Base-by-base conservation (phyloP, 2,888 invertebrate species). In the Diadromus collaris region DNA sequence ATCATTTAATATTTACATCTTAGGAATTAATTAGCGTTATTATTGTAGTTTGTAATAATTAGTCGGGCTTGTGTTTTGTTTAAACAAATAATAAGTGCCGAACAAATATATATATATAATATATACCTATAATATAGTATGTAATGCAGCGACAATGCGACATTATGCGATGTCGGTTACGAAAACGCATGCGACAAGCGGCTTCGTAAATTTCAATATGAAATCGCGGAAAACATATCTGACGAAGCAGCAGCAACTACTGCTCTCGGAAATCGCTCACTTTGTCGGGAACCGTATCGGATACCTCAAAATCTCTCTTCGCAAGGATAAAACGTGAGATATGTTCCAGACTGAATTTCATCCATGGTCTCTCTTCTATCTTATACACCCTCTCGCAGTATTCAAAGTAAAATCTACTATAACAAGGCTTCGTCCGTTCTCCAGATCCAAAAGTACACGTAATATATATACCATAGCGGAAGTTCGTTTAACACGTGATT, bases 171-270 rank as follows among this genome's bases (percentile, higher is more conserved):
- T 56, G 19, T n/a, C 41, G 9, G 44, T 61, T 38, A 34, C 38
- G 54, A 34, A 46, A 71, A 71, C 69, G 69, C 63, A 67, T 27
- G 44, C 6, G 29, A 67, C 29, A 60, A 56, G 7, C 56, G 38
- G 29, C 32, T 71, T 75, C 78, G 48, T 54, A 32, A 67, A 78
- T 78, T 78, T 75, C 75, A 75, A 78, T 71, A 75, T 78, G 74
- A 78, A 71, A 67, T 67, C 13, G 71, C 54, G 67, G 67, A 44
- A 51, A 76, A 67, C 44, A 32, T 44, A 54, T 75, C 29, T 24
- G 60, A n/a, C 19, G 13, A 58, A 76, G 41, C 54, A 29, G 41
- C 54, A 29, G 41, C 27, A 72, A 72, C 64, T 13, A 21, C 6
- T 32, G 29, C 46, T 6, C 41, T 29, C 6, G 21, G 51, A 21